phyloP scores from a whole-genome alignment of 2,113 vertebrate species.

The Lagopus muta region DNA sequence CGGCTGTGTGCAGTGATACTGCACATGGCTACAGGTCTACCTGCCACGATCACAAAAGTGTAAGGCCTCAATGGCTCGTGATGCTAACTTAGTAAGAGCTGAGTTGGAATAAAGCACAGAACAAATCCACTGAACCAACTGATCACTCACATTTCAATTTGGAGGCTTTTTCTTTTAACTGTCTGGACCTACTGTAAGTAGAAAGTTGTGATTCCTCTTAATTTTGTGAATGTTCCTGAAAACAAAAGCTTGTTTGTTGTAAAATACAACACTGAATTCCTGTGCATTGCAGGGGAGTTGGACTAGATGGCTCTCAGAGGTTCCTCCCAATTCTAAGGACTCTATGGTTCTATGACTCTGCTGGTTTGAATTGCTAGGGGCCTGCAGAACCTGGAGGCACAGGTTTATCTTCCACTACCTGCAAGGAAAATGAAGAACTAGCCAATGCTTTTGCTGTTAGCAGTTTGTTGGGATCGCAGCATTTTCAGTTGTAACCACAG shows the following conservation, averaged over 20 bases:
- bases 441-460: not conserved
- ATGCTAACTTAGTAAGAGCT: fast-evolving
- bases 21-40: not conserved
- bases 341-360: no score
- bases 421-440: not conserved
- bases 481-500: not conserved
- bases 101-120: not conserved
- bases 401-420: not conserved
- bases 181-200: not conserved
- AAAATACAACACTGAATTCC: no score
- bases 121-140: not conserved
- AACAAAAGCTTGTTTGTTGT: no score
- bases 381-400: not conserved
- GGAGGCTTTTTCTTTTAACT: not conserved
- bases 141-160: not conserved
- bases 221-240: no score
- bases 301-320: no score
- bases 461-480: not conserved
- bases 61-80: not conserved
- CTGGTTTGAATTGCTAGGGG: not conserved
- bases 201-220: no score
- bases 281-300: no score
- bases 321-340: no score
- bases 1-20: not conserved
- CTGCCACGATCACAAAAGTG: not conserved